phyloP scores from a whole-genome alignment of 2,888 invertebrate species.

The Meiosimyza decipiens region DNA sequence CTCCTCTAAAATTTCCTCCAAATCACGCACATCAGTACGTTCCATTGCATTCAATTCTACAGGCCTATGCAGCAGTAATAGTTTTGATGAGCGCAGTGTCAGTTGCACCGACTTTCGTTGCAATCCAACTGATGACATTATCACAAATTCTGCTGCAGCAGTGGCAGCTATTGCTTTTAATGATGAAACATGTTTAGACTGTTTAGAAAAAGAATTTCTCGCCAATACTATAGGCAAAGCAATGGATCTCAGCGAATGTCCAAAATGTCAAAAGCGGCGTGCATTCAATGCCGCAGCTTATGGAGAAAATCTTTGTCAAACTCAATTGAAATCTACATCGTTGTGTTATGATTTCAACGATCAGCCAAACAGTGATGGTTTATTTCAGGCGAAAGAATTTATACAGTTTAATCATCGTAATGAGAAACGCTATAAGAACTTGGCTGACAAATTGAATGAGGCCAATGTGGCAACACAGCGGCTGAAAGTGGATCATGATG shows the following conservation, averaged over 20 bases:
- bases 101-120: constrained; percentile 59
- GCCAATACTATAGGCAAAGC: constrained; percentile 64
- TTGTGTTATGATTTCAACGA: constrained; percentile 45
- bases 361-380: constrained; percentile 27
- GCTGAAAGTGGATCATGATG: background rate
- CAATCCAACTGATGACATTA: constrained; percentile 49
- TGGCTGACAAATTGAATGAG: constrained; percentile 31
- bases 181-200: constrained; percentile 64
- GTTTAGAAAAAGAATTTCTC: constrained; percentile 64
- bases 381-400: constrained; percentile 22
- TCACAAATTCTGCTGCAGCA: constrained; percentile 34
- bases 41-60: constrained; percentile 43
- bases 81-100: constrained; percentile 60
- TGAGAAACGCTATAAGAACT: constrained; percentile 11
- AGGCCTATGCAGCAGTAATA: constrained; percentile 47
- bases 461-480: background rate
- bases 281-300: constrained; percentile 31
- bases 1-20: constrained; percentile 54
- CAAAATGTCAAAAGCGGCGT: constrained; percentile 57
- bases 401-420: constrained; percentile 2
- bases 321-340: constrained; percentile 42
- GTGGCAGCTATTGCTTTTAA: constrained; percentile 48
- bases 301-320: constrained; percentile 32
- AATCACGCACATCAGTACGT: constrained; percentile 56
- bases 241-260: constrained; percentile 58